Evolutionary conservation across 2,797 vertebrate species (phyloP), one percentile per base, ranked within the genome.

Genomic region (Myripristis jacobus): DNA sequence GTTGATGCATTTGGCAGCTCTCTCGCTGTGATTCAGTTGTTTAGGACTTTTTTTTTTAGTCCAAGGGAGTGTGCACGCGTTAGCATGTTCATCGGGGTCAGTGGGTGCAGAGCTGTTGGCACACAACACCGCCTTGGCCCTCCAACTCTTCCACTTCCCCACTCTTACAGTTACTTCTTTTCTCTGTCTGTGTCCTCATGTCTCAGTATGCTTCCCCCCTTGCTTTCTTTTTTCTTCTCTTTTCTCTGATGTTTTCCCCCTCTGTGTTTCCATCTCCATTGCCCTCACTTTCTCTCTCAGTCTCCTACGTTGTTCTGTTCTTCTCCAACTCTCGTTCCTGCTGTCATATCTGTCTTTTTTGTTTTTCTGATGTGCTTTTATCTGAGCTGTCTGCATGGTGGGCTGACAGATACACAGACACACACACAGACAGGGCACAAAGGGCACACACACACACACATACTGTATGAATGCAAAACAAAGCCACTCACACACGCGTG

Each of bases 311-410:
- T 81, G 86, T 87, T 88, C 82, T 87, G 86, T 87, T 90, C 77
- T 89, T 88, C 80, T 79, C 85, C 83, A 85, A 81, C 85, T 85
- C 81, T 64, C 74, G 81, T 83, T 81, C 80, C 80, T 69, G 75
- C 82, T 82, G 85, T 81, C 74, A 79, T 77, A 82, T 70, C 71
- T 78, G 76, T 81, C 70, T 86, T 90, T 84, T 86, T 81, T 81
- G 82, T 76, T 85, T 38, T 74, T 84, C 66, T 87, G 79, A 85
- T 88, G 70, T 85, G 69, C 75, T 86, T 88, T 91, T 75, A 91
- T 90, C 75, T 83, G 59, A 80, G 76, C 78, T 88, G 75, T 85
- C 80, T 80, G 77, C 82, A 83, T 77, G 78, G 84, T 88, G 80
- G 70, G 86, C 71, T 85, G 81, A 87, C 70, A 72, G 57, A 85